phyloP scores from a whole-genome alignment of 2,797 vertebrate genomes.

The Ctenopoma kingsleyae region DNA sequence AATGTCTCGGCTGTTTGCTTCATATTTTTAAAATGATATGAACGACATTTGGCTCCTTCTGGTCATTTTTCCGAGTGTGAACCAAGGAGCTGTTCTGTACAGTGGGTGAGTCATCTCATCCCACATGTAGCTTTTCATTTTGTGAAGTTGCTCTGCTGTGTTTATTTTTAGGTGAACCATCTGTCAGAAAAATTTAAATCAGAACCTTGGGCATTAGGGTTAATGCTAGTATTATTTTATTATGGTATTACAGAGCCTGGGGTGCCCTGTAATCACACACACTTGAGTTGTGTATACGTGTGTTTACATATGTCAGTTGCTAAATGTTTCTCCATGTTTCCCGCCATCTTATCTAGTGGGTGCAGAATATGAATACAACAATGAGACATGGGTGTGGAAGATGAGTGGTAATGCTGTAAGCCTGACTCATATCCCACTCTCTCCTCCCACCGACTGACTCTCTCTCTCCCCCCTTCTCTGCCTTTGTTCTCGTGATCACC shows the following conservation, averaged over 20 bases:
- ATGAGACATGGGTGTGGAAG: conserved; percentile 69
- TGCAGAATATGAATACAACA: conserved; percentile 63
- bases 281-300: neutral
- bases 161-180: conserved; percentile 74
- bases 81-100: conserved; percentile 48
- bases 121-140: conserved; percentile 72
- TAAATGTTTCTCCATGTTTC: conserved; percentile 15
- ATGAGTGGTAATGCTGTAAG: conserved; percentile 55
- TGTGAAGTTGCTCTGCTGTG: conserved; percentile 46
- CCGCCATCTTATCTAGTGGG: conserved; percentile 48
- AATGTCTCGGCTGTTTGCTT: neutral
- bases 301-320: neutral
- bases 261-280: conserved; percentile 6
- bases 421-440: conserved; percentile 66
- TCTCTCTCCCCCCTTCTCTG: conserved; percentile 16
- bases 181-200: conserved; percentile 54
- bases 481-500: conserved; percentile 55
- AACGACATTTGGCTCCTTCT: conserved; percentile 16
- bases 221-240: conserved; percentile 24
- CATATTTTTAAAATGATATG: conserved; percentile 8
- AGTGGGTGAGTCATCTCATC: conserved; percentile 71
- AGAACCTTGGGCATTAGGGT: conserved; percentile 25
- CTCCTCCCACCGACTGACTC: conserved; percentile 54
- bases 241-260: conserved; percentile 20
- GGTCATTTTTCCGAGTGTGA: conserved; percentile 38